Evolutionary conservation across 1,140 invertebrate genomes (phyloP).

Genomic region (Venustaconcha ellipsiformis): DNA sequence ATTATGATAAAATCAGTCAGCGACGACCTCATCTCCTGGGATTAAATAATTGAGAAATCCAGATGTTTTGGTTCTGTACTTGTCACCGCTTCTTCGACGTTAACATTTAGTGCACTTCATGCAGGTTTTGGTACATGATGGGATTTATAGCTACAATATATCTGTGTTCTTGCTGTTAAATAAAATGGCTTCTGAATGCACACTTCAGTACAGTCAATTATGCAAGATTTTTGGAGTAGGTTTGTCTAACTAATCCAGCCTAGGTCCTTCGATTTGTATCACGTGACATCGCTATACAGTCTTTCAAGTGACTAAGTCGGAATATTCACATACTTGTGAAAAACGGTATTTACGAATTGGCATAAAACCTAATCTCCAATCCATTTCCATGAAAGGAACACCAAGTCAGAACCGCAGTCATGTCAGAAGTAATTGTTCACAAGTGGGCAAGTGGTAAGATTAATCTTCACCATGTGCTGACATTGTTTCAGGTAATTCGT

Average conservation of each 20-base stretch:
- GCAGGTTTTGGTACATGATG: constrained; percentile 50
- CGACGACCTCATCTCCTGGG: constrained; percentile 43
- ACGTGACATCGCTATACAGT: constrained; percentile 16
- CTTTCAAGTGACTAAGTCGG: background rate
- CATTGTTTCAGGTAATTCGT: background rate
- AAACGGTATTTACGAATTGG: constrained; percentile 3
- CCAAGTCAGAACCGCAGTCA: background rate
- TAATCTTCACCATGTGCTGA: background rate
- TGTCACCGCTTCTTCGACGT: constrained; percentile 48
- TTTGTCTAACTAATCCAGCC: constrained; percentile 19
- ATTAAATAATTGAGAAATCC: constrained; percentile 46
- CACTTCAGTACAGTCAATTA: constrained; percentile 46
- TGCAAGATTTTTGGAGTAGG: constrained; percentile 20
- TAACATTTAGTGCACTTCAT: constrained; percentile 51
- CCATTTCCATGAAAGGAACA: constrained; percentile 1
- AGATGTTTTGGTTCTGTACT: constrained; percentile 47
- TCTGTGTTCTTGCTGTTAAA: constrained; percentile 14
- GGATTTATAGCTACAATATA: constrained; percentile 33
- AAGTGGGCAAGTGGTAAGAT: background rate
- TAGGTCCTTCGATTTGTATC: constrained; percentile 18
- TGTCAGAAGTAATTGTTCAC: constrained; percentile 4
- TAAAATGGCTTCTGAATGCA: constrained; percentile 34
- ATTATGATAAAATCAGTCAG: constrained; percentile 49
- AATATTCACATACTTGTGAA: constrained; percentile 5
- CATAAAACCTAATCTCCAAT: constrained; percentile 1